Conservation (phyloP, 2,113 vertebrate species). For the Syngnathoides biaculeatus region DNA sequence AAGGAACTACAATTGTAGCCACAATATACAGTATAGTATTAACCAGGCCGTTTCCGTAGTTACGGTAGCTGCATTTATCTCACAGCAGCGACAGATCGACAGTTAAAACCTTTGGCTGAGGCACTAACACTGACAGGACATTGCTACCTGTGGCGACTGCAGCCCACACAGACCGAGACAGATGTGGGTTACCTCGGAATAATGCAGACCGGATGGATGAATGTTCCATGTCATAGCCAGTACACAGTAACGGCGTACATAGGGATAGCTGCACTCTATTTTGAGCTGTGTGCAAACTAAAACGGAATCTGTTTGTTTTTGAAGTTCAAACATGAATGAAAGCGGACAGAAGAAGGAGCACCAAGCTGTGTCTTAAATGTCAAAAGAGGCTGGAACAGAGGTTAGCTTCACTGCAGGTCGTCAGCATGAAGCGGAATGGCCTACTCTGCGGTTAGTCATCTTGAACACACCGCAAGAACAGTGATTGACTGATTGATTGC, state of each 20-base stretch:
- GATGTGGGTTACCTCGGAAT: slow-evolving; percentile 57
- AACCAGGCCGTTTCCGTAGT: slow-evolving; percentile 14
- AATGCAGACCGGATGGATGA: slow-evolving; percentile 50
- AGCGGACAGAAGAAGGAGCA: slow-evolving; percentile 14
- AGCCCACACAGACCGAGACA: slow-evolving; percentile 32
- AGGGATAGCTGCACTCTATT: slow-evolving; percentile 27
- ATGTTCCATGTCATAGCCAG: slow-evolving; percentile 38
- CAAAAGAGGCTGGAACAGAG: slow-evolving; percentile 32
- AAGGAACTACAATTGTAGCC: background rate
- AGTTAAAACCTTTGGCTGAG: slow-evolving; percentile 53
- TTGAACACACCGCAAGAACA: slow-evolving; percentile 30
- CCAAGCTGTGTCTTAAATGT: slow-evolving; percentile 34
- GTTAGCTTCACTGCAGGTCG: slow-evolving; percentile 27
- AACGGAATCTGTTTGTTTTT: slow-evolving; percentile 45
- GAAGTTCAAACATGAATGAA: slow-evolving; percentile 39
- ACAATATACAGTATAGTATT: background rate
- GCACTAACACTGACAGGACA: slow-evolving; percentile 40
- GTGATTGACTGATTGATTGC: too few species aligned
- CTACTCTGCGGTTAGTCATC: slow-evolving; percentile 19
- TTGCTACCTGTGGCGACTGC: slow-evolving; percentile 21
- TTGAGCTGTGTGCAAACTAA: slow-evolving; percentile 45
- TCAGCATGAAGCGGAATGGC: slow-evolving; percentile 43
- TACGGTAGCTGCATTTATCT: slow-evolving; percentile 45
- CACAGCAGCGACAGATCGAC: slow-evolving; percentile 28
- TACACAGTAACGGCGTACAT: slow-evolving; percentile 16